These are phyloP conservation scores for Heliconius hermathena DNA, from an alignment of 1,140 invertebrate species.

Conservation along the genomic window DNA sequence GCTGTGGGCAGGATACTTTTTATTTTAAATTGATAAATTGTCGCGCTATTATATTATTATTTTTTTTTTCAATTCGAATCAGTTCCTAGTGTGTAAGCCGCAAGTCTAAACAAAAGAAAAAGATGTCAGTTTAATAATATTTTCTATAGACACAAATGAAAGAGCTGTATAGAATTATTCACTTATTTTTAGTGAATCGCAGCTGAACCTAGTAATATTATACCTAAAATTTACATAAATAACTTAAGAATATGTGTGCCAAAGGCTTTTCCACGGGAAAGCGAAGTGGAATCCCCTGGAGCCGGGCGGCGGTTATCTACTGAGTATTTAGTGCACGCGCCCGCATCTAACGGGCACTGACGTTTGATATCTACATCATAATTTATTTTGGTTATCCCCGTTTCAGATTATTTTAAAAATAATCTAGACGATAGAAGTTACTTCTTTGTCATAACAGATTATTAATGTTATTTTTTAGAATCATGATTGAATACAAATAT, in stretches of 20 bases:
- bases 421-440: background rate
- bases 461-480: too few species aligned
- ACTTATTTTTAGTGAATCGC: background rate
- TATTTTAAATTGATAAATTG: too few species aligned
- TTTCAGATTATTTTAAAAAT: background rate
- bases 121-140: too few species aligned
- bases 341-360: background rate
- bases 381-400: background rate
- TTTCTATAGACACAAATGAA: background rate
- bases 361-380: background rate
- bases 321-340: background rate
- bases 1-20: too few species aligned
- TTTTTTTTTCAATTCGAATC: too few species aligned
- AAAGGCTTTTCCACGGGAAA: constrained; percentile 22
- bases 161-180: background rate
- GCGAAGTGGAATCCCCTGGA: constrained; percentile 12
- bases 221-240: background rate
- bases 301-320: background rate
- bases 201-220: background rate
- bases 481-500: too few species aligned
- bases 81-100: too few species aligned
- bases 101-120: too few species aligned
- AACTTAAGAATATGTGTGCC: background rate
- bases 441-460: too few species aligned
- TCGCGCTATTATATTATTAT: too few species aligned